Base-by-base conservation (phyloP, 1,140 invertebrate genomes). In the Lepidurus apus region DNA sequence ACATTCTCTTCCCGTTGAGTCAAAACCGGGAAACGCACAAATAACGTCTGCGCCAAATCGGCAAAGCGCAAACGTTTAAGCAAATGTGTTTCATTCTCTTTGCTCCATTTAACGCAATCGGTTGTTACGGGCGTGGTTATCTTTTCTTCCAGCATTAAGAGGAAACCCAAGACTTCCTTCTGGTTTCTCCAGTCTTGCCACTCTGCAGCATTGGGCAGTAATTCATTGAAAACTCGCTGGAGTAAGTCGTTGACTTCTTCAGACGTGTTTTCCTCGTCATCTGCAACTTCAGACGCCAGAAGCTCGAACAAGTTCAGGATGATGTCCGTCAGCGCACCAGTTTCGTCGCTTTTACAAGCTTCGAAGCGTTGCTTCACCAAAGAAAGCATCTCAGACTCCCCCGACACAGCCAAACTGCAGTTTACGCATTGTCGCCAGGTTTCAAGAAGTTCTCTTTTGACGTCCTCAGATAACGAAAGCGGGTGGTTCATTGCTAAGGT, bases 391-490 rank as follows among this genome's bases (percentile, higher is more conserved):
- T 65, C 53, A 4, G 53, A 65, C 21, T 65, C 53, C 13, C 53
- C 53, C 7, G 53, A 65, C 7, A 65, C 21, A n/a, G 6, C 53
- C n/a, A 65, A 65, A 21, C 53, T 21, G 53, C 13, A 21, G 53
- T 21, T n/a, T 43, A 77, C 75, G 17, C 42, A 42, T 42, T 21
- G 75, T 11, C 75, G 34, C 75, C 75, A 77, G 10, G 47, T 77
- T 43, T 77, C 75, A 10, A 77, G 13, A 34, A 77, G 24, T n/a
- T 77, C 42, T 17, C 44, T 45, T 17, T 17, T 47, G 43, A 77
- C 75, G 21, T 77, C 75, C 4, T 9, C 24, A 34, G 75, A 47
- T 13, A 77, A 45, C 1, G 7, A 26, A 9, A 34, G 43, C 3
- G 10, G 6, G 17, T 43, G 47, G 11, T 24, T 47, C 1, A 21